Percentiles rank a stretch among this genome's conserved stretches.
Conservation (phyloP, 2,797 vertebrate species). For the Sebastes matsubarae region DNA sequence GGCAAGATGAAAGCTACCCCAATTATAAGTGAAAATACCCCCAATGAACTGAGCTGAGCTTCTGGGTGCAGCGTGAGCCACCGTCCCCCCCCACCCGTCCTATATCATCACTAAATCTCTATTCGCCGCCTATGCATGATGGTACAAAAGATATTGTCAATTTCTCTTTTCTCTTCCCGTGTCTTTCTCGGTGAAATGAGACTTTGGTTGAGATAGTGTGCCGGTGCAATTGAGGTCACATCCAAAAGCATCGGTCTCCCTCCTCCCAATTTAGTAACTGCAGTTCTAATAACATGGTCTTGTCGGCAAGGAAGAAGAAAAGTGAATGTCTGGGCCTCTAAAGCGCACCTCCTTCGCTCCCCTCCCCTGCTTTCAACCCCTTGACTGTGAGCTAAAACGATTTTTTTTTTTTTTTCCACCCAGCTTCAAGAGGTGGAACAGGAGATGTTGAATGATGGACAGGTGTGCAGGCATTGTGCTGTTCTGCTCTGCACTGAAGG, state of each 20-base stretch:
- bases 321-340: conserved; percentile 68
- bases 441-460: conserved; percentile 80
- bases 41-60: conserved; percentile 75
- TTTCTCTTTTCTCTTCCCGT: conserved; percentile 59
- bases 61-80: conserved; percentile 65
- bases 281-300: conserved; percentile 74
- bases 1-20: conserved; percentile 91
- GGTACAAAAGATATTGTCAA: conserved; percentile 75
- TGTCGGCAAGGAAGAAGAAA: conserved; percentile 62
- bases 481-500: conserved; percentile 73
- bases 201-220: conserved; percentile 68
- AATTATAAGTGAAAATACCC: conserved; percentile 89
- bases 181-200: conserved; percentile 72
- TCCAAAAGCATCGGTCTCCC: conserved; percentile 72
- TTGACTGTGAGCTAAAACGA: conserved; percentile 64
- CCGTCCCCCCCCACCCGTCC: not conserved
- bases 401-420: conserved; percentile 42
- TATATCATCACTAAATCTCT: conserved; percentile 78
- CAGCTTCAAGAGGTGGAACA: conserved; percentile 73
- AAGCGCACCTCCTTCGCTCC: conserved; percentile 39
- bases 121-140: conserved; percentile 73
- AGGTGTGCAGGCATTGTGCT: conserved; percentile 79
- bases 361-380: conserved; percentile 55
- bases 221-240: conserved; percentile 77
- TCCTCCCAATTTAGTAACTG: conserved; percentile 70